These are phyloP conservation scores for Phoxinus dragarum DNA, from an alignment of 2,797 vertebrate species.

Conservation along the genomic window DNA sequence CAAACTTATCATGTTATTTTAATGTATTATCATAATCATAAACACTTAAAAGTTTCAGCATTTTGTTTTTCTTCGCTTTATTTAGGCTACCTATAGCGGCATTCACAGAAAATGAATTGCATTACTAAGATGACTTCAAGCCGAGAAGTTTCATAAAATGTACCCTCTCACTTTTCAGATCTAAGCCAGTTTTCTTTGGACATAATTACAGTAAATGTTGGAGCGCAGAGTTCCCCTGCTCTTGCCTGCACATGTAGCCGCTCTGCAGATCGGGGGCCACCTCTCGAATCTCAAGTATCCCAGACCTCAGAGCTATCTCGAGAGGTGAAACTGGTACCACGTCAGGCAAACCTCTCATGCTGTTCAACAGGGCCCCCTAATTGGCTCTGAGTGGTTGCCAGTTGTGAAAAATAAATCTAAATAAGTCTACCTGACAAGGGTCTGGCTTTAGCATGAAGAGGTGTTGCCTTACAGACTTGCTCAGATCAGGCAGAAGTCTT, in stretches of 20 bases:
- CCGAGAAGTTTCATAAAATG: neutral
- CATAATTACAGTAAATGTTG: neutral
- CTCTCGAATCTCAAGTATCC: constrained; percentile 61
- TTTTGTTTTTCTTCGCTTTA: neutral
- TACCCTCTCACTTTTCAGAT: neutral
- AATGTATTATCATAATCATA: neutral
- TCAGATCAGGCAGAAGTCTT: neutral
- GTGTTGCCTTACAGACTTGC: constrained; percentile 43
- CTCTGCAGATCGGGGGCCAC: constrained; percentile 50
- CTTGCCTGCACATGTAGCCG: constrained; percentile 11
- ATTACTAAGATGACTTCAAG: neutral
- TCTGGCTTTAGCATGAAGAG: constrained; percentile 32
- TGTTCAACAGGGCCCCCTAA: neutral
- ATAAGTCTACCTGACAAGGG: constrained; percentile 50
- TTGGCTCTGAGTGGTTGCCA: constrained; percentile 30
- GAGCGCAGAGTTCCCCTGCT: constrained; percentile 1
- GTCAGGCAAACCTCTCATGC: neutral
- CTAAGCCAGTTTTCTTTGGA: neutral
- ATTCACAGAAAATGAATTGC: neutral
- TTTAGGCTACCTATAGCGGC: neutral
- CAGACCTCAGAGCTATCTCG: constrained; percentile 32
- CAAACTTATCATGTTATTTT: neutral
- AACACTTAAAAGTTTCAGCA: no score
- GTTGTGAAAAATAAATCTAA: constrained; percentile 38
- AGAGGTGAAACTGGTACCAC: neutral